These are phyloP conservation scores for Pseudomyrmex gracilis DNA, from an alignment of 1,140 invertebrate genomes.

Conservation along the genomic window DNA sequence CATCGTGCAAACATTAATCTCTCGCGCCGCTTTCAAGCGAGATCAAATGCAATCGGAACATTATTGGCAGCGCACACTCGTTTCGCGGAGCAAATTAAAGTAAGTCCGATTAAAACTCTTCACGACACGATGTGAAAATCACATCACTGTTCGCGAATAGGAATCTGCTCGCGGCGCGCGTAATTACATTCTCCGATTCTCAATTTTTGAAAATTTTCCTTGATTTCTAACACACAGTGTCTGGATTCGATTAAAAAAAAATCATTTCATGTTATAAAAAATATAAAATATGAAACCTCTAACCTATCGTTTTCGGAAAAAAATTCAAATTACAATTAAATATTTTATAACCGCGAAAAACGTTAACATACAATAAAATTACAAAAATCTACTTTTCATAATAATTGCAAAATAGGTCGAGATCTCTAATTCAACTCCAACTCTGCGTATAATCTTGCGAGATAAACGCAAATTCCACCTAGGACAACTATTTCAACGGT, in stretches of 20 bases:
- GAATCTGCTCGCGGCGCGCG: conserved; percentile 18
- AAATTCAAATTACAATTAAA: conserved; percentile 3
- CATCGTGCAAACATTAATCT: conserved; percentile 45
- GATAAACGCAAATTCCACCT: background rate
- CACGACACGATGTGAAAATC: conserved; percentile 10
- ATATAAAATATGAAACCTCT: too few relatives aligned
- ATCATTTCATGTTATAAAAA: background rate
- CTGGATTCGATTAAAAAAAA: conserved; percentile 3
- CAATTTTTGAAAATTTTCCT: conserved; percentile 27
- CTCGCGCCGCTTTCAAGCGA: conserved; percentile 20
- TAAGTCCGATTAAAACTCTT: conserved; percentile 48
- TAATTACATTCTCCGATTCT: conserved; percentile 21
- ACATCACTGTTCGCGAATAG: conserved; percentile 36
- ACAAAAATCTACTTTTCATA: background rate
- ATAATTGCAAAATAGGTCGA: too few relatives aligned
- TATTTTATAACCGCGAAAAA: background rate
- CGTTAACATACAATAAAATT: background rate
- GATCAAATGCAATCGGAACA: conserved; percentile 49
- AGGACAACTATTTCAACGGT: background rate
- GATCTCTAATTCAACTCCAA: background rate
- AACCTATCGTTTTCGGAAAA: background rate
- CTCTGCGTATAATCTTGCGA: background rate
- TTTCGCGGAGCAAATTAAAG: conserved; percentile 53
- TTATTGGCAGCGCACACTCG: conserved; percentile 54
- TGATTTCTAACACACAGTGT: conserved; percentile 4